Conservation (phyloP, 1,140 invertebrate species). For the Polypedilum pembai region DNA sequence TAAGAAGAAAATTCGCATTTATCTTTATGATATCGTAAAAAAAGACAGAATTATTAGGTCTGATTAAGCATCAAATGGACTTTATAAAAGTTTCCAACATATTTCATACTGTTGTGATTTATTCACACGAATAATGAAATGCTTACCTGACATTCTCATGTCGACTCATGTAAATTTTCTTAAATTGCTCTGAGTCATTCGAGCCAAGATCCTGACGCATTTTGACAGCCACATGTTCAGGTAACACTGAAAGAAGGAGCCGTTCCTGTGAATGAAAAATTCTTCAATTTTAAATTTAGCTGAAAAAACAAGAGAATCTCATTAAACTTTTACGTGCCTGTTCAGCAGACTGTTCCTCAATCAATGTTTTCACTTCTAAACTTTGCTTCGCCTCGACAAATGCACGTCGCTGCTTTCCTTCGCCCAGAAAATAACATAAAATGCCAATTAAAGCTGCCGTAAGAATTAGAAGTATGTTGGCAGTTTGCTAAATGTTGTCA, state of each 20-base stretch:
- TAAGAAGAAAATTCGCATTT: no score
- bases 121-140: no score
- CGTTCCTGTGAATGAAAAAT: conserved; percentile 61
- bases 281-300: not conserved
- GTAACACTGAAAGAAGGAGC: conserved; percentile 81
- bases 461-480: conserved; percentile 61
- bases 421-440: conserved; percentile 71
- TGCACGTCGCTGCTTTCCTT: conserved; percentile 76
- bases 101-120: no score
- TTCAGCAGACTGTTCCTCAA: conserved; percentile 87
- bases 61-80: no score
- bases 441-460: conserved; percentile 66
- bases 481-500: conserved; percentile 52
- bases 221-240: conserved; percentile 89
- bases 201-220: conserved; percentile 87
- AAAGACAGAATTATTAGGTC: no score
- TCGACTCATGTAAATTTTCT: conserved; percentile 95
- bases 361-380: conserved; percentile 81
- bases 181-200: conserved; percentile 82
- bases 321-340: conserved; percentile 52
- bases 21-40: no score
- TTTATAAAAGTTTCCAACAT: no score
- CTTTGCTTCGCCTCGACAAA: conserved; percentile 88
- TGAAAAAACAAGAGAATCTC: not conserved
- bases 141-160: conserved; percentile 89